Evolutionary conservation across 2,113 vertebrate species (phyloP).

Genomic region (Crotalus helleri): DNA sequence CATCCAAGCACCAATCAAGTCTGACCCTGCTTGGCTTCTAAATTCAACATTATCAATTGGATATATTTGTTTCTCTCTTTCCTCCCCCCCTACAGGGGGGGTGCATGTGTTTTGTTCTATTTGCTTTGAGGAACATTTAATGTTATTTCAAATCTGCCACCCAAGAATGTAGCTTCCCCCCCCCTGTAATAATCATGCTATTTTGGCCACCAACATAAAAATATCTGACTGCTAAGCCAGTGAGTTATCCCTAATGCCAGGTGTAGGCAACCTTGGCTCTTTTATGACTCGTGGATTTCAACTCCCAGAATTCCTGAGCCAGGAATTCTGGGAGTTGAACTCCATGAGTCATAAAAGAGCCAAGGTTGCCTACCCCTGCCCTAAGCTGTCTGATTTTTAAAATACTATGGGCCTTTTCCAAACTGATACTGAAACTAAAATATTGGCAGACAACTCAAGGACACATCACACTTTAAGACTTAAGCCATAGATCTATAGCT

Average conservation of each 20-base stretch:
- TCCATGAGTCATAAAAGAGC: no score
- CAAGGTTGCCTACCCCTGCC: no score
- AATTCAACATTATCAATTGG: not conserved
- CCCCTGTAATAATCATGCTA: not conserved
- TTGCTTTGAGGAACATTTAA: not conserved
- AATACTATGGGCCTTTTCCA: not conserved
- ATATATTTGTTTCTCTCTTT: not conserved
- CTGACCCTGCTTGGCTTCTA: not conserved
- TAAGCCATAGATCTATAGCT: not conserved
- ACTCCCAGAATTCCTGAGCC: no score
- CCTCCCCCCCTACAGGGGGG: not conserved
- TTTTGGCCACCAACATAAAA: not conserved
- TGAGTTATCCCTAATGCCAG: not conserved
- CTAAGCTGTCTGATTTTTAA: not conserved
- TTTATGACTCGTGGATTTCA: no score
- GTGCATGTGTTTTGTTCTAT: not conserved
- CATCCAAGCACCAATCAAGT: not conserved
- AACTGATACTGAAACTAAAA: not conserved
- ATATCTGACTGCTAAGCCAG: not conserved
- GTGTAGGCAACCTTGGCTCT: no score
- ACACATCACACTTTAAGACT: not conserved
- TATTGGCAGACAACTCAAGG: not conserved
- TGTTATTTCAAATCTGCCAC: not conserved
- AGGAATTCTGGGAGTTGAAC: no score
- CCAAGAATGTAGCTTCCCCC: not conserved